Evolutionary conservation across 2,113 vertebrate species (phyloP), one percentile per base, ranked within the genome.

Genomic region (Carassius auratus): DNA sequence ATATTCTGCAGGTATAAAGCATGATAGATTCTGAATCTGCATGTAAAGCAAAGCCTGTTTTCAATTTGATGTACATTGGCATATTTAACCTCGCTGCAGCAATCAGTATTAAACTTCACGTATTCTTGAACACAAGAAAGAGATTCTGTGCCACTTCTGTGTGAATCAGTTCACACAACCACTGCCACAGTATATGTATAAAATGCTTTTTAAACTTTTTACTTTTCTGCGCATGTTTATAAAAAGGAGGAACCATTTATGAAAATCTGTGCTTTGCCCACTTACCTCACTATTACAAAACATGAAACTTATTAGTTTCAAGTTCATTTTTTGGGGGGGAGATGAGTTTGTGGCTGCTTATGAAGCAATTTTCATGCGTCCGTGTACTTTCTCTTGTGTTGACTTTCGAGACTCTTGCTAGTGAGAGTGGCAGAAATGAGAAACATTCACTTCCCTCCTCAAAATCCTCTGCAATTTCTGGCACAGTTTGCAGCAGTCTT

Each of bases 181-280:
- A n/a, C 7, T 71, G 1, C 21, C 21, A 26, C 21, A 57, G 8
- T 17, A 9, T 17, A 26, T 26, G 26, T 26, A n/a, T 79, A n/a
- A 83, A 66, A 77, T 69, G 82, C 82, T 69, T 26, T 26, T 26
- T 26, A 26, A 57, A 81, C 55, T 79, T 30, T 42, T 33, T n/a
- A 59, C 13, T 71, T 77, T 83, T 23, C 78, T 59, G 19, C 19
- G 38, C 62, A 74, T 5, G 23, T n/a, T 30, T 9, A 45, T 17
- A 17, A 79, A 88, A 83, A 74, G 30, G 61, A 55, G 71, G 76
- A 87, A 84, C 61, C 76, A 3, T 10, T 57, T 30, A 30, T 30
- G 15, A 26, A 50, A 52, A 64, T 68, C 17, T 52, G 26, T 23
- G 61, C 30, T 68, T 68, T 76, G 62, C 50, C 42, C 30, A 21